Evolutionary conservation across 1,140 invertebrate species (phyloP), one percentile per base, ranked within the genome.

Genomic region (Archegozetes longisetosus): DNA sequence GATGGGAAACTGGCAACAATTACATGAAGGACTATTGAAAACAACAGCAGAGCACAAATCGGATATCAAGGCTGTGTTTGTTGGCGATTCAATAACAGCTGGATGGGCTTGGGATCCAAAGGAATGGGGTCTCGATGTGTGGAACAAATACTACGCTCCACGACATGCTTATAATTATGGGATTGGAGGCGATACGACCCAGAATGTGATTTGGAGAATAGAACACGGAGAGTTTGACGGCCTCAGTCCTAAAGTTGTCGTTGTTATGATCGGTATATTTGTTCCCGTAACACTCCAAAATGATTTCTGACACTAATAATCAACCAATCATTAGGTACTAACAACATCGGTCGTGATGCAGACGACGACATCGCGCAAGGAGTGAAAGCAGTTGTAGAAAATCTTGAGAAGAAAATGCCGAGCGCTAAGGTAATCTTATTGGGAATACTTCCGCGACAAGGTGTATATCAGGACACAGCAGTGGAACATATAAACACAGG

Each of bases 81-180:
- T 60, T 22, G 58, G 58, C 17, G 28, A 60, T 32, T 55, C 55
- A 9, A 56, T 56, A 25, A 48, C 27, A 20, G n/a, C 32, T 12
- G 27, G 27, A 9, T 56, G 55, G 55, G 4, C 27, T 3, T n/a
- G 22, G 2, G 9, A 56, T 56, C n/a, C n/a, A n/a, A n/a, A n/a
- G n/a, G n/a, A n/a, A n/a, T n/a, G n/a, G n/a, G 55, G 55, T 6
- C 32, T 46, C 14, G 13, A 56, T 4, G 27, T 56, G n/a, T 56
- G 55, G 55, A 3, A 46, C 6, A 20, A 56, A 49, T 22, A 56
- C 22, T 56, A 56, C 22, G 55, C 22, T 14, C 22, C 4, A 9
- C 32, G 27, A 53, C 55, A 56, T 22, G 22, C 55, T 23, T 56
- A 9, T 22, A 56, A 56, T 22, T 56, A 56, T 49, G 55, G 55